These are phyloP conservation scores for Meandrina meandrites DNA, from an alignment of 92 coral and sea anemone species.

Conservation along the genomic window DNA sequence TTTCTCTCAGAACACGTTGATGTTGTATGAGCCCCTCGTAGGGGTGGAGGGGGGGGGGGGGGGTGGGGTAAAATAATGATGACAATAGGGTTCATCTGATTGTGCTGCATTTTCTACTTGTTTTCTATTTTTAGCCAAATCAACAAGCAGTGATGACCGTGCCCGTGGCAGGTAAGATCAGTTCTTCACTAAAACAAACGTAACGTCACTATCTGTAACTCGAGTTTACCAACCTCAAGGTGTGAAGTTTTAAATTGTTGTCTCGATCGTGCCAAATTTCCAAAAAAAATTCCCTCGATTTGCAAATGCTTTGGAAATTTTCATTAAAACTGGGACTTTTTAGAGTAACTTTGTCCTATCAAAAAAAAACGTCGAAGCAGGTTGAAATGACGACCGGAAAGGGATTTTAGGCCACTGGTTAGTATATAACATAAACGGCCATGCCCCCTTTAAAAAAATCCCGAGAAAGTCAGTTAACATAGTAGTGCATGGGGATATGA, in stretches of 20 bases:
- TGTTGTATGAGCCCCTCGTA: too few species aligned
- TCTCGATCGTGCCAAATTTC: not conserved
- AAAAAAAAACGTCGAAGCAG: too few species aligned
- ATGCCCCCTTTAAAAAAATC: too few species aligned
- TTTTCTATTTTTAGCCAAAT: constrained; percentile 4
- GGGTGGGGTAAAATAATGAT: too few species aligned
- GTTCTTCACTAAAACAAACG: not conserved
- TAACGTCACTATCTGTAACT: not conserved
- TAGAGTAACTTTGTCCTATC: too few species aligned
- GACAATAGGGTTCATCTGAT: too few species aligned
- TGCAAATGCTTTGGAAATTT: not conserved
- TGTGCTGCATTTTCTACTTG: not conserved
- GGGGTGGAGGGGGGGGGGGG: too few species aligned
- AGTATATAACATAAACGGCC: not conserved
- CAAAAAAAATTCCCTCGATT: not conserved
- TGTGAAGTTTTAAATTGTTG: too few species aligned
- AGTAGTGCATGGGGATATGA: not conserved
- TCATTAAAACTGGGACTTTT: not conserved
- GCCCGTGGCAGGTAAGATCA: constrained; percentile 25
- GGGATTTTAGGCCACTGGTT: too few species aligned
- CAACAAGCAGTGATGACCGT: not conserved
- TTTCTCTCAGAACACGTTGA: too few species aligned
- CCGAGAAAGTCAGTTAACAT: not conserved
- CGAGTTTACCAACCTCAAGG: not conserved
- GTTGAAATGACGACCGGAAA: too few species aligned